Conservation (phyloP, 2,888 invertebrate genomes). For the Andrena hattorfiana region DNA sequence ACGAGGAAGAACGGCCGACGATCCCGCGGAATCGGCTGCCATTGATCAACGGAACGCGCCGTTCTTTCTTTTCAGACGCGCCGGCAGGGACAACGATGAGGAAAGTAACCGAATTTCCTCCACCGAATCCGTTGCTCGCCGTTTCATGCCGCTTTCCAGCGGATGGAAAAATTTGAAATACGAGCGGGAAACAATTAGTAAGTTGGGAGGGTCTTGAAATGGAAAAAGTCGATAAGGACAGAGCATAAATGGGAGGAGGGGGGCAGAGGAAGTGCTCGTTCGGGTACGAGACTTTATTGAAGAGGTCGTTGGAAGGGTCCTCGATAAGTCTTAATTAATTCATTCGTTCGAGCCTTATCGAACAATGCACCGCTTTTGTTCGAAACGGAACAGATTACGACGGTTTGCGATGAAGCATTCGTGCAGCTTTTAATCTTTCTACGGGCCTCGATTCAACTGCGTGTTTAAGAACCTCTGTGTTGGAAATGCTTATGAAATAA, state of each 20-base stretch:
- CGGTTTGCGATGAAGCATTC: conserved; percentile 5
- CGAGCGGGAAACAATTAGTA: not conserved
- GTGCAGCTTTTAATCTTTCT: not conserved
- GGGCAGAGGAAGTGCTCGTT: conserved; percentile 29
- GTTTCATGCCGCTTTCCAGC: not conserved
- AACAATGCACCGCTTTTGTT: not conserved
- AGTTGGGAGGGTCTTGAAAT: not conserved
- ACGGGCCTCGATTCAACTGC: not conserved
- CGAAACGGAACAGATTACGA: conserved; percentile 38
- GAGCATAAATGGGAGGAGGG: not conserved
- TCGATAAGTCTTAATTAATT: conserved; percentile 59
- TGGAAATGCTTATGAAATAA: not conserved
- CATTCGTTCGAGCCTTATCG: conserved; percentile 38
- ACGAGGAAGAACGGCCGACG: conserved; percentile 29
- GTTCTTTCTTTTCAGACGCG: conserved; percentile 21
- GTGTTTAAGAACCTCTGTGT: not conserved
- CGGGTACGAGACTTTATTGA: conserved; percentile 20
- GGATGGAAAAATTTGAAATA: conserved; percentile 37
- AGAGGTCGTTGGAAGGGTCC: conserved; percentile 36
- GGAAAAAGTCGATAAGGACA: conserved; percentile 15
- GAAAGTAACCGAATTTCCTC: conserved; percentile 16
- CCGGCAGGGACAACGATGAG: not conserved
- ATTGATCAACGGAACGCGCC: conserved; percentile 46
- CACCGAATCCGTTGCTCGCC: not conserved
- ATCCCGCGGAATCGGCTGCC: conserved; percentile 43